Conservation (phyloP, 2,797 vertebrate species). For the Myotis myotis region DNA sequence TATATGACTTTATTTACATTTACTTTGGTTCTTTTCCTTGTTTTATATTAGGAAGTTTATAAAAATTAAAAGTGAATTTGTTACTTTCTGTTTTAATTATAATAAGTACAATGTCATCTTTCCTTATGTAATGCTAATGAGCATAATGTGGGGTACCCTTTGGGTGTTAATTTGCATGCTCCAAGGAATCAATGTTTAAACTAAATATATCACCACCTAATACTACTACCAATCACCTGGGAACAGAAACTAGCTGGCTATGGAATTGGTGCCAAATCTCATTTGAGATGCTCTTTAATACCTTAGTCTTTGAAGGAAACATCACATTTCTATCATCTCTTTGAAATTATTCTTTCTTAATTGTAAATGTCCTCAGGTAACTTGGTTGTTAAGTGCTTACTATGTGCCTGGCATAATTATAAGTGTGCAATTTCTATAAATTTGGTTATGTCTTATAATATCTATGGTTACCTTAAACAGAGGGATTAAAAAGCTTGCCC, state of each 20-base stretch:
- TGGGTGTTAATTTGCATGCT: neutral
- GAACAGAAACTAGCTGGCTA: neutral
- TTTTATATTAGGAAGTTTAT: neutral
- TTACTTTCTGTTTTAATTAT: neutral
- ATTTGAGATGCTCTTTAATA: neutral
- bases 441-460: neutral
- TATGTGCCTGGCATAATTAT: neutral
- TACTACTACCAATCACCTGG: neutral
- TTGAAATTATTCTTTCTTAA: neutral
- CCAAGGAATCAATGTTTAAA: neutral
- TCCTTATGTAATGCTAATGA: neutral
- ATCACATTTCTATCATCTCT: neutral
- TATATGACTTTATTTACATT: neutral
- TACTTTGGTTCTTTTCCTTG: neutral
- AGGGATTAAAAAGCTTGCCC: neutral
- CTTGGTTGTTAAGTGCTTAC: neutral
- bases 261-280: neutral
- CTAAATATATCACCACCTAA: neutral
- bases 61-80: neutral
- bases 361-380: neutral
- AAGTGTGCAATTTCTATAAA: neutral
- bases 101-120: neutral
- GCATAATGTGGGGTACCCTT: neutral
- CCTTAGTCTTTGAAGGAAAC: neutral
- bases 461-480: neutral